Evolutionary conservation across 2,113 vertebrate genomes (phyloP), one percentile per base, ranked within the genome.

Genomic region (Struthio camelus): DNA sequence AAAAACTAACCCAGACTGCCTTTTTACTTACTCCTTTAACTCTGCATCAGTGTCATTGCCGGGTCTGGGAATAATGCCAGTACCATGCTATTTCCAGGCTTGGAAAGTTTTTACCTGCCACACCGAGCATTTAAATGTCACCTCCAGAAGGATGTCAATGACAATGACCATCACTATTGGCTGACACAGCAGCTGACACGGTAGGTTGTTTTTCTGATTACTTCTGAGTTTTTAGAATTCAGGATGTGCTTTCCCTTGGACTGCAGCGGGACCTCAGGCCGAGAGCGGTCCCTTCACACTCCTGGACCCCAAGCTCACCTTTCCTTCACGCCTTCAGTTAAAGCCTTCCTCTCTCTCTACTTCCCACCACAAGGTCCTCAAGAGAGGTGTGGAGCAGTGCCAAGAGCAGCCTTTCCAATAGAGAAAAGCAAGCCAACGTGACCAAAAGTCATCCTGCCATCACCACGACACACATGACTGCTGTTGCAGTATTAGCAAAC

Each of bases 231-330:
- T 11, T 25, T 76, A n/a, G 73, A 56, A 36, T 12, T 54, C 51
- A 59, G 82, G 54, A 87, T 0, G 1, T 77, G 62, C 23, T n/a
- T 66, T 25, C 53, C 56, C 23, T 59, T 9, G 36, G 75, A 32
- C 0, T 0, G 36, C 44, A 73, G 15, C 3, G 0, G 28, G 14
- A 79, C 7, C n/a, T 18, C 6, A 0, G 3, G 28, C 51, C 77
- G 85, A 59, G 36, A 62, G 79, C 79, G 34, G 30, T 1, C 23
- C 58, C 40, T 27, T 71, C 79, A 34, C 6, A 73, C 22, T 75
- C 34, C 50, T 72, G 40, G 44, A 11, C 22, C 44, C 59, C 50
- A 53, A 25, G 10, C 18, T 53, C 8, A 48, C 32, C 53, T 65
- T 48, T 9, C 25, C 56, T 40, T 78, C 70, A 73, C 12, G 54